phyloP scores from a whole-genome alignment of 2,797 vertebrate genomes.

The Emydoidea blandingii region DNA sequence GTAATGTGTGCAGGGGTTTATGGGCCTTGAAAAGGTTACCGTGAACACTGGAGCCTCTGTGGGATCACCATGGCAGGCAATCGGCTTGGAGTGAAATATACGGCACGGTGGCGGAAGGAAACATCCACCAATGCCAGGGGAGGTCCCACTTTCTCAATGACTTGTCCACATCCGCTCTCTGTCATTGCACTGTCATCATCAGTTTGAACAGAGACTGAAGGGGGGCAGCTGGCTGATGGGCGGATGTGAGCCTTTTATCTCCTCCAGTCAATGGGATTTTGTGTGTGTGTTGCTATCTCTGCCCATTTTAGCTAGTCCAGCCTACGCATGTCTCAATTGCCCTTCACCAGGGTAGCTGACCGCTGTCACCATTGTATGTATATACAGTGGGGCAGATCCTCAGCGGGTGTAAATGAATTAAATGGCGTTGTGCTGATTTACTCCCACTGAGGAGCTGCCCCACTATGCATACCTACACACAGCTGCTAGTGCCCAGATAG shows the following conservation, averaged over 20 bases:
- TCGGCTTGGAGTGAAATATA: background rate
- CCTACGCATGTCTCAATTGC: background rate
- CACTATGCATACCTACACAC: no score
- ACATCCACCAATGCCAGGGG: background rate
- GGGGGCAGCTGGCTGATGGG: background rate
- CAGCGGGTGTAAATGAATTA: no score
- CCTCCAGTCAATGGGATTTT: background rate
- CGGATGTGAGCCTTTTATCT: background rate
- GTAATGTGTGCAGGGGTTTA: slow-evolving; percentile 49
- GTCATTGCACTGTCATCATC: background rate
- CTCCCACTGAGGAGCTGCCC: no score
- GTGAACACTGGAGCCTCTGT: fast-evolving
- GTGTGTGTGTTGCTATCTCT: background rate
- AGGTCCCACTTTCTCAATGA: no score
- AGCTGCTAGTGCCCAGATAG: background rate
- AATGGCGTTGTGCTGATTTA: background rate
- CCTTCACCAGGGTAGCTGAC: background rate
- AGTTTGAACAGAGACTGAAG: no score
- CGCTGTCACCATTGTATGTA: background rate
- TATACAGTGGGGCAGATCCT: no score
- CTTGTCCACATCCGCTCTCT: no score
- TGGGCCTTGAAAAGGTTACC: slow-evolving; percentile 67
- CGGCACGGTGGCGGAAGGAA: fast-evolving
- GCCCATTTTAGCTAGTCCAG: background rate
- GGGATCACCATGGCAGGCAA: background rate